These are phyloP conservation scores for Chrysomallon squamiferum DNA, from an alignment of 1,140 invertebrate species.

Conservation along the genomic window DNA sequence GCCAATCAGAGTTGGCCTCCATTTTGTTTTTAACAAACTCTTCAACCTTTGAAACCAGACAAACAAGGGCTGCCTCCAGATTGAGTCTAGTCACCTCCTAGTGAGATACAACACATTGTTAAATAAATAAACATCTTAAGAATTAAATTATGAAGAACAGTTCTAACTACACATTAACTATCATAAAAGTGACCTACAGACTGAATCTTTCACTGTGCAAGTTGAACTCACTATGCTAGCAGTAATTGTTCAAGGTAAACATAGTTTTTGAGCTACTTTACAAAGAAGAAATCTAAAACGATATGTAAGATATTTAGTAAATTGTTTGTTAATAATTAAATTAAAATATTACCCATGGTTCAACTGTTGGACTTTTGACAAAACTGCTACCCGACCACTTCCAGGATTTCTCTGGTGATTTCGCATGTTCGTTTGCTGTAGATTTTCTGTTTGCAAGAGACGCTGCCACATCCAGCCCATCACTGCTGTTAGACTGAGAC, in stretches of 20 bases:
- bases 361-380: constrained; percentile 62
- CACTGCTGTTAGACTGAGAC: constrained; percentile 18
- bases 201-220: too few species aligned
- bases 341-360: constrained; percentile 80
- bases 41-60: constrained; percentile 66
- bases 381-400: constrained; percentile 56
- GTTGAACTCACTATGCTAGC: too few species aligned
- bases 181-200: background rate
- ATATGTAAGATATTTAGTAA: too few species aligned
- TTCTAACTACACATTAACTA: background rate
- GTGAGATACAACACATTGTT: background rate
- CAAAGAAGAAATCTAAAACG: too few species aligned
- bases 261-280: too few species aligned
- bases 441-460: constrained; percentile 13
- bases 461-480: constrained; percentile 11
- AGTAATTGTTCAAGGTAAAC: too few species aligned
- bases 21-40: constrained; percentile 38
- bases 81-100: constrained; percentile 85
- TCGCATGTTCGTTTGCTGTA: background rate
- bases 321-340: too few species aligned
- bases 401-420: constrained; percentile 31
- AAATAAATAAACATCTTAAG: background rate
- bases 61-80: constrained; percentile 88
- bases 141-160: background rate
- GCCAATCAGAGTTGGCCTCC: constrained; percentile 39